Evolutionary conservation across 2,888 invertebrate genomes (phyloP).

Genomic region (Drosophila sordidula): DNA sequence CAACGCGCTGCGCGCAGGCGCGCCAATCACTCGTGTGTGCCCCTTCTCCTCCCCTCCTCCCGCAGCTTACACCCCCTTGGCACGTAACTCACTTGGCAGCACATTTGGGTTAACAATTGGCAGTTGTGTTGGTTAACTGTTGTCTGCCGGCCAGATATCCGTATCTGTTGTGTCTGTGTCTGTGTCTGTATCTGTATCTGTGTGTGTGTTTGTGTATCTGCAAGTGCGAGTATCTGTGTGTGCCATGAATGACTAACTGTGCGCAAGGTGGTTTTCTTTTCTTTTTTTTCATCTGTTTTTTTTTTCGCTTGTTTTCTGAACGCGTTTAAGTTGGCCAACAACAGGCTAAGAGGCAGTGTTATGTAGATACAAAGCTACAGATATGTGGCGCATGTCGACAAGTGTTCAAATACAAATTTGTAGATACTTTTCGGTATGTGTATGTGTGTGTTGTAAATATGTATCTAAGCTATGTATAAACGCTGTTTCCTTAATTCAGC

Average conservation of each 20-base stretch:
- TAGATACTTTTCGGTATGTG: slow-evolving; percentile 18
- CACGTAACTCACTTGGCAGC: slow-evolving; percentile 75
- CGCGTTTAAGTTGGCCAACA: slow-evolving; percentile 38
- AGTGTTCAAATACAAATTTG: slow-evolving; percentile 47
- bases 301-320: slow-evolving; percentile 28
- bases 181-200: slow-evolving; percentile 14
- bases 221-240: slow-evolving; percentile 22
- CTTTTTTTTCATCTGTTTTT: slow-evolving; percentile 1
- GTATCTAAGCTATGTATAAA: slow-evolving; percentile 33
- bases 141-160: slow-evolving; percentile 66
- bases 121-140: slow-evolving; percentile 70
- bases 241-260: slow-evolving; percentile 72
- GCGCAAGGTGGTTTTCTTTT: slow-evolving; percentile 74
- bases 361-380: slow-evolving; percentile 41
- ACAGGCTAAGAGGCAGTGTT: slow-evolving; percentile 4
- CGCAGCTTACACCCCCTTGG: slow-evolving; percentile 9
- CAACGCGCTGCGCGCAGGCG: slow-evolving; percentile 74
- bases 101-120: slow-evolving; percentile 79
- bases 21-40: slow-evolving; percentile 47
- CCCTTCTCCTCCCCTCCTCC: neutral
- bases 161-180: slow-evolving; percentile 37
- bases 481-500: slow-evolving; percentile 64
- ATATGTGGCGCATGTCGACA: slow-evolving; percentile 36
- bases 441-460: slow-evolving; percentile 36
- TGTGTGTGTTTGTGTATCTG: slow-evolving; percentile 9